Percentiles rank a stretch among this genome's conserved stretches.
These are phyloP conservation scores for Bombylius discolor DNA, from an alignment of 2,888 invertebrate species.

Conservation along the genomic window DNA sequence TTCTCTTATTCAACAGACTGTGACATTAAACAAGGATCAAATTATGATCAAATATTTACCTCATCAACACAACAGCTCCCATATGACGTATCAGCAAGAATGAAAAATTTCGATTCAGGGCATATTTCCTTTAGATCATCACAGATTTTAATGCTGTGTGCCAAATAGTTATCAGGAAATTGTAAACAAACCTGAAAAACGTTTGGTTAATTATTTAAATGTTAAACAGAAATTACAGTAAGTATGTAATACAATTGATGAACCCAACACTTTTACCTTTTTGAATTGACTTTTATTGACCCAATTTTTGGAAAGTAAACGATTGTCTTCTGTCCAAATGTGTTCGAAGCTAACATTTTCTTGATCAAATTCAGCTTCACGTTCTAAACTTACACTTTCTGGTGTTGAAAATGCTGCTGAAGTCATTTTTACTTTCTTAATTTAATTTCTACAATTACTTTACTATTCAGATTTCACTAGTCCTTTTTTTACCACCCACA, in stretches of 20 bases:
- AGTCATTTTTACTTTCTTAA: slow-evolving; percentile 12
- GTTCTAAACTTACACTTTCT: slow-evolving; percentile 27
- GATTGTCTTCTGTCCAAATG: slow-evolving; percentile 30
- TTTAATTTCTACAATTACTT: not conserved
- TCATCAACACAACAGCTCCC: slow-evolving; percentile 53
- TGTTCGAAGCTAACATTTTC: slow-evolving; percentile 19
- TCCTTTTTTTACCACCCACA: too few species aligned
- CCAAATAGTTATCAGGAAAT: slow-evolving; percentile 73
- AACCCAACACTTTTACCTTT: slow-evolving; percentile 40
- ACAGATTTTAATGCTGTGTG: slow-evolving; percentile 54
- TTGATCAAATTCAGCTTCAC: slow-evolving; percentile 20
- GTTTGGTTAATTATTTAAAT: too few species aligned
- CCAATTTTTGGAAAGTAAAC: slow-evolving; percentile 43
- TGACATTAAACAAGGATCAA: too few species aligned
- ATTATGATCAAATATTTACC: slow-evolving; percentile 4
- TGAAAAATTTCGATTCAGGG: slow-evolving; percentile 48
- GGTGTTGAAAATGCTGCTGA: slow-evolving; percentile 29
- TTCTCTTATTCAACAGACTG: too few species aligned
- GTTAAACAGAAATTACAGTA: too few species aligned
- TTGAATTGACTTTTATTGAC: slow-evolving; percentile 49
- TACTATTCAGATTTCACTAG: too few species aligned
- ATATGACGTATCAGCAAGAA: slow-evolving; percentile 83
- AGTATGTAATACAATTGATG: not conserved
- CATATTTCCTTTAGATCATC: slow-evolving; percentile 39
- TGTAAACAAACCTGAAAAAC: slow-evolving; percentile 68